phyloP scores from a whole-genome alignment of 2,888 invertebrate species.

The Callimorpha dominula region DNA sequence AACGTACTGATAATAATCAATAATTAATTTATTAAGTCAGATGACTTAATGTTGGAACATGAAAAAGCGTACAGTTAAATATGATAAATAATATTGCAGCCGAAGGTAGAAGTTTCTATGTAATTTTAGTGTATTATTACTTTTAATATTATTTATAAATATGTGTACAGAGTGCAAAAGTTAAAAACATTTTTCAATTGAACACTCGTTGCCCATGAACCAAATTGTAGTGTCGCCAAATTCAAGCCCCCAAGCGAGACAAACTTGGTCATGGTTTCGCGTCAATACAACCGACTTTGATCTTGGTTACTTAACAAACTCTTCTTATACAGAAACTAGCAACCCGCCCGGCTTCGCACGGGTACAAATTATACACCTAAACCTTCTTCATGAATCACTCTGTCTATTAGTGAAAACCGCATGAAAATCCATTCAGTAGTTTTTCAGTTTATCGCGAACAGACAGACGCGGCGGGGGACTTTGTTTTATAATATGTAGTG shows the following conservation, averaged over 20 bases:
- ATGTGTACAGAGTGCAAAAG: background rate
- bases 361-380: too few relatives aligned
- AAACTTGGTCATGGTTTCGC: background rate
- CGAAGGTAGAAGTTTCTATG: background rate
- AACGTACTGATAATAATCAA: background rate
- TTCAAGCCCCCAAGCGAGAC: background rate
- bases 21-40: background rate
- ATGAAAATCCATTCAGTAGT: too few relatives aligned
- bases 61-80: background rate
- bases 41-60: background rate
- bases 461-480: too few relatives aligned
- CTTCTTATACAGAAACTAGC: too few relatives aligned
- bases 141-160: background rate
- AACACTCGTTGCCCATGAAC: too few relatives aligned
- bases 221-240: too few relatives aligned
- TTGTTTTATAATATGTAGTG: too few relatives aligned
- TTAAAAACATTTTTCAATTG: background rate
- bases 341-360: too few relatives aligned
- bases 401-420: too few relatives aligned
- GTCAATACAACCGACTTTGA: background rate
- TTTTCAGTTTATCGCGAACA: too few relatives aligned
- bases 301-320: background rate
- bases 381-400: too few relatives aligned
- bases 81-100: background rate
- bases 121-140: background rate